Evolutionary conservation across 2,113 vertebrate species (phyloP).

Genomic region (Chaenogobius annularis): DNA sequence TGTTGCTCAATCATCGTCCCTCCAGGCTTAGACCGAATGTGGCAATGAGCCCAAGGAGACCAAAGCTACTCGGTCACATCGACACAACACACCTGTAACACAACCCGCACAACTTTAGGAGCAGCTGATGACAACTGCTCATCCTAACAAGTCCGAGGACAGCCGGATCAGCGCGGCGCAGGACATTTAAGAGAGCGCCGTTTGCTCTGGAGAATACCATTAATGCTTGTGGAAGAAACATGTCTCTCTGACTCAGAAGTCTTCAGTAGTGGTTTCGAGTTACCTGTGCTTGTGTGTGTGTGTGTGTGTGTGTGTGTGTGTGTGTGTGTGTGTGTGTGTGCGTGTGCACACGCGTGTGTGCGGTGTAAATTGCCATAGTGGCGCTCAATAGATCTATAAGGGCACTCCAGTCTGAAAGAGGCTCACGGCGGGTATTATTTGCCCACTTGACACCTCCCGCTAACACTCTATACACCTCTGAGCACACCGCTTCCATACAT

Average conservation of each 20-base stretch:
- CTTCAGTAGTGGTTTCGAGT: conserved; percentile 56
- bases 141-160: conserved; percentile 59
- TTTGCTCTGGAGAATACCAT: conserved; percentile 30
- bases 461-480: conserved; percentile 25
- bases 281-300: conserved; percentile 29
- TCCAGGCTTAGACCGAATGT: neutral
- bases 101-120: conserved; percentile 39
- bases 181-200: conserved; percentile 36
- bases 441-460: conserved; percentile 45
- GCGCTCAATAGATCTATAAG: conserved; percentile 57
- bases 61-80: conserved; percentile 32
- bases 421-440: conserved; percentile 55
- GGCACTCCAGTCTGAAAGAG: conserved; percentile 42
- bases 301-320: no score
- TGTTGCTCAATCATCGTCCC: conserved; percentile 12
- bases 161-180: conserved; percentile 45
- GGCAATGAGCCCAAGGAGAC: conserved; percentile 38
- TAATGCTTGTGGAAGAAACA: conserved; percentile 8
- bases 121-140: conserved; percentile 65
- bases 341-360: conserved; percentile 15
- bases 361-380: conserved; percentile 48
- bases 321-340: neutral
- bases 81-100: conserved; percentile 47
- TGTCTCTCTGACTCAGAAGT: conserved; percentile 47
- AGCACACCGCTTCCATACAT: conserved; percentile 13